Conservation (phyloP, 2,113 vertebrate genomes). For the Rattus rattus region DNA sequence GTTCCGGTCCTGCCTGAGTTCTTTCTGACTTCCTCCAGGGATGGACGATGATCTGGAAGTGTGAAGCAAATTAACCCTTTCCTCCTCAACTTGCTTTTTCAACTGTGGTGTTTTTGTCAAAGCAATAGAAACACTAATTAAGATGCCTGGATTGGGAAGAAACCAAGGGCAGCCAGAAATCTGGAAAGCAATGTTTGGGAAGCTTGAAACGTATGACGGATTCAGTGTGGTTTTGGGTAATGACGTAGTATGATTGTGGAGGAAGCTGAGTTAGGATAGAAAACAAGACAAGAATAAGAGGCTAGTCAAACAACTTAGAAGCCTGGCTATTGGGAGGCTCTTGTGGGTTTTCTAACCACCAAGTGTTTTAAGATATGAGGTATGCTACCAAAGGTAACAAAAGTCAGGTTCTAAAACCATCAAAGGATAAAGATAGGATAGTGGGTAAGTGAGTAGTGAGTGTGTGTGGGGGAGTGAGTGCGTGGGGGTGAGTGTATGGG, state of each 20-base stretch:
- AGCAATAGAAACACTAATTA: not conserved
- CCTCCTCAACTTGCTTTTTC: not conserved
- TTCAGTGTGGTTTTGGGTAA: not conserved
- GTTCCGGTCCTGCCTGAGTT: not conserved
- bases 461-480: not conserved
- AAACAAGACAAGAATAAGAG: not conserved
- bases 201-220: not conserved
- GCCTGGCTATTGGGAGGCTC: not conserved
- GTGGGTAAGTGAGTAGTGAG: not conserved
- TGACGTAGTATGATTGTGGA: not conserved
- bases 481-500: too few relatives aligned
- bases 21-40: not conserved
- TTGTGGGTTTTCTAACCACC: not conserved
- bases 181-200: not conserved
- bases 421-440: not conserved
- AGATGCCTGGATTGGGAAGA: not conserved
- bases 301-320: not conserved
- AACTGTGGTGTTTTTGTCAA: not conserved
- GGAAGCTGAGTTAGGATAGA: not conserved
- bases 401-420: conserved; percentile 3
- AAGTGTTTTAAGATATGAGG: not conserved
- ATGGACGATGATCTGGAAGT: not conserved
- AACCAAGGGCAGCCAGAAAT: not conserved
- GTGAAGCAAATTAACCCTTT: not conserved
- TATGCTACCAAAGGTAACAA: not conserved